These are phyloP conservation scores for Pterostichus madidus DNA, from an alignment of 2,888 invertebrate genomes.

Conservation along the genomic window DNA sequence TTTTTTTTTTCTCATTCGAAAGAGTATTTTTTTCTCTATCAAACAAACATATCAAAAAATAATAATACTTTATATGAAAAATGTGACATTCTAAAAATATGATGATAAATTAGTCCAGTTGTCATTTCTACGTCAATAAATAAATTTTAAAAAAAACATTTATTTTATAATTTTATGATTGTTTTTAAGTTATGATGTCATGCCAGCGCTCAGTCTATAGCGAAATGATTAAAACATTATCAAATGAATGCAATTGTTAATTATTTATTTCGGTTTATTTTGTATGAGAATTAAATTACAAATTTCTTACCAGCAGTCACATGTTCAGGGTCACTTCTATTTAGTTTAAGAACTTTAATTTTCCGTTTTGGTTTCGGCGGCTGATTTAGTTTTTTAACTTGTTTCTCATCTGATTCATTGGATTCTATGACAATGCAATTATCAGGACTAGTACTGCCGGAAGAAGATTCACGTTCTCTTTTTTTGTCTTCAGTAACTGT, in stretches of 20 bases:
- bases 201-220: too few relatives aligned
- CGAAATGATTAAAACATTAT: too few relatives aligned
- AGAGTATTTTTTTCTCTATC: too few relatives aligned
- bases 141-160: too few relatives aligned
- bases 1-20: too few relatives aligned
- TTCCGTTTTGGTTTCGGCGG: constrained; percentile 29
- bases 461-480: constrained; percentile 27
- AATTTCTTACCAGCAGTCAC: constrained; percentile 29
- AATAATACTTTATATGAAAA: too few relatives aligned
- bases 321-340: constrained; percentile 15
- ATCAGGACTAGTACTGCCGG: constrained; percentile 53
- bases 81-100: too few relatives aligned
- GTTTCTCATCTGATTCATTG: constrained; percentile 12
- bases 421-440: constrained; percentile 56
- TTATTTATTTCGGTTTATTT: background rate
- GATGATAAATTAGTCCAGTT: too few relatives aligned
- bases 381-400: constrained; percentile 24
- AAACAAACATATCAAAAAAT: too few relatives aligned
- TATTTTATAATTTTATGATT: too few relatives aligned
- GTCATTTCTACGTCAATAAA: too few relatives aligned
- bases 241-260: background rate
- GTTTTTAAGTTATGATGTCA: too few relatives aligned
- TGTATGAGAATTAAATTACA: background rate
- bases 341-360: constrained; percentile 34
- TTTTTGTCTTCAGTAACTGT: constrained; percentile 42